A percentile compares a stretch with the other conserved stretches of the same genome.
phyloP scores from a whole-genome alignment of 1,140 invertebrate genomes.

The Muscidifurax raptorellus region DNA sequence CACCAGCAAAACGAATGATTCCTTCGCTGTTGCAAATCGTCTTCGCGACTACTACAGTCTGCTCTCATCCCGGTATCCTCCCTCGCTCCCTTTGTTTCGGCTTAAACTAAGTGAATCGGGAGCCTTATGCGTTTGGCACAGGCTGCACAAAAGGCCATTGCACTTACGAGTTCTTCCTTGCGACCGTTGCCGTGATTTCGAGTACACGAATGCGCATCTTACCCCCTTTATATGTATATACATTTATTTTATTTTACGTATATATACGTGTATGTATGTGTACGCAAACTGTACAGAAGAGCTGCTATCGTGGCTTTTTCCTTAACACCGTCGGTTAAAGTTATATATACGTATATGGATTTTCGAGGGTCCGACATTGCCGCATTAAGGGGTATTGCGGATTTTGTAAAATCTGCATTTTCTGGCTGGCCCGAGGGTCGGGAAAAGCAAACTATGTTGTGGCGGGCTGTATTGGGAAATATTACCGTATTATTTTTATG shows the following conservation, averaged over 20 bases:
- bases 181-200: constrained; percentile 50
- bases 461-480: no score
- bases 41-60: no score
- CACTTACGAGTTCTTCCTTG: constrained; percentile 54
- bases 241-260: constrained; percentile 50
- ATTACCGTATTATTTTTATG: no score
- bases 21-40: neutral
- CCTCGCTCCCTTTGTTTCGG: constrained; percentile 45
- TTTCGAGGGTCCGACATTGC: neutral
- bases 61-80: neutral
- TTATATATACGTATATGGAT: neutral
- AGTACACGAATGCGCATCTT: constrained; percentile 49
- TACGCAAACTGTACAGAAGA: constrained; percentile 26
- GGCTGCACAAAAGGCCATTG: constrained; percentile 56
- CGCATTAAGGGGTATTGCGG: neutral
- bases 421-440: neutral
- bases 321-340: neutral
- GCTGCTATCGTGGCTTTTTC: constrained; percentile 12
- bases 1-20: neutral
- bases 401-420: neutral
- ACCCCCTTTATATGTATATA: constrained; percentile 55
- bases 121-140: constrained; percentile 58
- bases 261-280: neutral
- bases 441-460: no score
- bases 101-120: constrained; percentile 57